Conservation (phyloP, 2,797 vertebrate species). For the Falco biarmicus region DNA sequence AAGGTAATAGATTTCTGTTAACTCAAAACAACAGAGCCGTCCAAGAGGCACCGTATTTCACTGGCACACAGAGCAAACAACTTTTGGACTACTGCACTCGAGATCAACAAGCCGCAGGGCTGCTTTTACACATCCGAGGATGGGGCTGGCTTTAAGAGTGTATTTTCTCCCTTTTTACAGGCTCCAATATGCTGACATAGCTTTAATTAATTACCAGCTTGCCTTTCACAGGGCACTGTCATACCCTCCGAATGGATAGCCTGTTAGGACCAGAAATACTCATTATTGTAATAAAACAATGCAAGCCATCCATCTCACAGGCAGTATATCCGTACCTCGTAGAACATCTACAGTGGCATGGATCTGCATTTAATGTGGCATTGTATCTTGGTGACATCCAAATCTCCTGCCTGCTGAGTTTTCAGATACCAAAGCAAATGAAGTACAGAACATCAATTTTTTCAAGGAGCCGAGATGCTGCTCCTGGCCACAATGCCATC, state of each 20-base stretch:
- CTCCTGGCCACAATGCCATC: neutral
- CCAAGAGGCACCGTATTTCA: neutral
- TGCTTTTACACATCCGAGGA: neutral
- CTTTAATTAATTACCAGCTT: slow-evolving; percentile 23
- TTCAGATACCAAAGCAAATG: neutral
- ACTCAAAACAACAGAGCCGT: neutral
- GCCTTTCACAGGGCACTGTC: neutral
- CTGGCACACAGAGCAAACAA: neutral
- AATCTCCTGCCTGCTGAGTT: neutral
- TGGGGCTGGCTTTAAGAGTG: neutral
- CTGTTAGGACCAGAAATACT: slow-evolving; percentile 58
- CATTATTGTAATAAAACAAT: slow-evolving; percentile 60
- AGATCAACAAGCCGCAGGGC: neutral
- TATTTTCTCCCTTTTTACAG: neutral
- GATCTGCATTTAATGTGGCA: neutral
- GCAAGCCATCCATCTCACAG: slow-evolving; percentile 19
- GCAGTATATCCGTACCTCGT: slow-evolving; percentile 28
- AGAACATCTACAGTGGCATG: slow-evolving; percentile 25
- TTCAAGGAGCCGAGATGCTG: neutral
- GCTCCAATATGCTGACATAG: neutral
- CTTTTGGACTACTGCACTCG: neutral
- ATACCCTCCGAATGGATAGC: slow-evolving; percentile 19
- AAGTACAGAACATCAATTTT: neutral
- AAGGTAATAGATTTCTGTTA: no score
- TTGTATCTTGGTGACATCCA: neutral